Conservation (phyloP, 2,113 vertebrate genomes). For the Labrus mixtus region DNA sequence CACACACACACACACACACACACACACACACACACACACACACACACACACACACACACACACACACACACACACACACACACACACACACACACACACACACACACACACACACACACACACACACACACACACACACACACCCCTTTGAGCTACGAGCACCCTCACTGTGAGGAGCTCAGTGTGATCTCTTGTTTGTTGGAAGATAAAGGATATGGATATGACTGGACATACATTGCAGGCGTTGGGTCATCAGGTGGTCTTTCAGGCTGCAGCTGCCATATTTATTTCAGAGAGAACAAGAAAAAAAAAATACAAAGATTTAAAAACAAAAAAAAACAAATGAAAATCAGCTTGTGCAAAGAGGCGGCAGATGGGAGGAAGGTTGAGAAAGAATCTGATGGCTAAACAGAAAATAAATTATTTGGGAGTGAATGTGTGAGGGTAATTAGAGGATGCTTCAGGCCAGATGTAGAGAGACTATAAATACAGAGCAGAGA, state of each 20-base stretch:
- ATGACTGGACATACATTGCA: slow-evolving; percentile 43
- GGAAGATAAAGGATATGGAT: slow-evolving; percentile 47
- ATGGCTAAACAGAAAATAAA: slow-evolving; percentile 17
- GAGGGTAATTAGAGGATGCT: slow-evolving; percentile 1
- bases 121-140: neutral
- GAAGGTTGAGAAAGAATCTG: slow-evolving; percentile 15
- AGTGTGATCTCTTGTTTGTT: slow-evolving; percentile 32
- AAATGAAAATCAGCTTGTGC: slow-evolving; percentile 3
- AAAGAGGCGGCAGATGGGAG: slow-evolving; percentile 42
- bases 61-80: no score
- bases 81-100: neutral
- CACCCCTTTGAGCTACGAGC: slow-evolving; percentile 8
- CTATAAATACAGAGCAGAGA: slow-evolving; percentile 15
- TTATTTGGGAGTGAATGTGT: neutral
- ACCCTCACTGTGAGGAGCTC: slow-evolving; percentile 7
- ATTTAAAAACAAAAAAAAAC: neutral
- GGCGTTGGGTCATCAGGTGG: slow-evolving; percentile 43
- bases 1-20: no score
- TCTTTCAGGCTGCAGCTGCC: slow-evolving; percentile 40
- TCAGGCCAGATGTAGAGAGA: slow-evolving; percentile 11
- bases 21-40: no score
- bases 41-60: no score
- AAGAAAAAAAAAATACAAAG: slow-evolving; percentile 3
- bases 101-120: neutral
- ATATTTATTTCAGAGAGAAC: slow-evolving; percentile 45